These are phyloP conservation scores for Penaeus chinensis DNA, from an alignment of 1,140 invertebrate genomes.

Conservation along the genomic window DNA sequence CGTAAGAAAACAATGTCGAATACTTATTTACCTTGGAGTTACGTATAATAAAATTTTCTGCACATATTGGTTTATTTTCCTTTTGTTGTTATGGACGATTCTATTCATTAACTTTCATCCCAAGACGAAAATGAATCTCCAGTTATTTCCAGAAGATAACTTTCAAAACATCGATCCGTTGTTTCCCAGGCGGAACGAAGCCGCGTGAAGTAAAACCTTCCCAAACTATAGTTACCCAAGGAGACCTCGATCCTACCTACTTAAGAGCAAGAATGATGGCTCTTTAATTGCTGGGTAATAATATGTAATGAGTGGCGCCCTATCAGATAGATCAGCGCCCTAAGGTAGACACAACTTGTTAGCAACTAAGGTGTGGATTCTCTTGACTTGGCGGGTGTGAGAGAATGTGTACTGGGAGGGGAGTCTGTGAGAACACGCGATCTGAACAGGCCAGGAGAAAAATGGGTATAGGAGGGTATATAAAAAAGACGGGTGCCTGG, in stretches of 20 bases:
- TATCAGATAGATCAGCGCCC: slow-evolving; percentile 27
- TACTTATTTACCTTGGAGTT: too few species aligned
- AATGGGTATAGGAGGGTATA: too few species aligned
- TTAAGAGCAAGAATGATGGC: slow-evolving; percentile 40
- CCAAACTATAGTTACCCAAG: too few species aligned
- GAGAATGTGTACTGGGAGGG: not conserved
- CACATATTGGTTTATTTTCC: too few species aligned
- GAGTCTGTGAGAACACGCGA: not conserved
- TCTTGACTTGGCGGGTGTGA: not conserved
- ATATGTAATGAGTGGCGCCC: slow-evolving; percentile 32
- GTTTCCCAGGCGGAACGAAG: not conserved
- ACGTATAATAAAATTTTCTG: too few species aligned
- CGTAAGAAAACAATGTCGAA: too few species aligned
- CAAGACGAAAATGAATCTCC: not conserved
- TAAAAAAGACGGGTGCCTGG: not conserved
- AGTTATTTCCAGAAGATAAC: too few species aligned
- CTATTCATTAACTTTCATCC: not conserved
- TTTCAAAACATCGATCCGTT: not conserved
- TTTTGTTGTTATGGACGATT: too few species aligned
- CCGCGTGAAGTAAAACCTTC: not conserved
- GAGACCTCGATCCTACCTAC: slow-evolving; percentile 17
- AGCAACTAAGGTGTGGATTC: slow-evolving; percentile 26
- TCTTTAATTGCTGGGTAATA: slow-evolving; percentile 44
- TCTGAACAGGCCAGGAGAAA: too few species aligned
- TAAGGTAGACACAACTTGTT: slow-evolving; percentile 23